Evolutionary conservation across 2,888 invertebrate genomes (phyloP).

Genomic region (Osedax frankpressi): DNA sequence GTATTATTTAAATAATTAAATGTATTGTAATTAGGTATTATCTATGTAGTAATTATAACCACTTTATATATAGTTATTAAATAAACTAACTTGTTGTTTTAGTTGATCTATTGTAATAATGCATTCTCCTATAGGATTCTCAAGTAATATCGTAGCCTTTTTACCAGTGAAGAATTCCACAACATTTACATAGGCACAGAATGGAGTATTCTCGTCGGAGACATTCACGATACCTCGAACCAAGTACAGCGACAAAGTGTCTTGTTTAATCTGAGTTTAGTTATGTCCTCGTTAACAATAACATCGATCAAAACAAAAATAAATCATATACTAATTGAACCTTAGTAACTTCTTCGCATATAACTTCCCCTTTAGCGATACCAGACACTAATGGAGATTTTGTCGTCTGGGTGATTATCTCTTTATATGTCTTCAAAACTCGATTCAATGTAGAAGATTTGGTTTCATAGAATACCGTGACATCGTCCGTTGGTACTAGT

Average conservation of each 20-base stretch:
- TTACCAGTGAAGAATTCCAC: neutral
- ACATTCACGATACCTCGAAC: neutral
- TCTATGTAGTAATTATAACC: neutral
- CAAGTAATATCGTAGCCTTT: neutral
- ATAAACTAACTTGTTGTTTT: neutral
- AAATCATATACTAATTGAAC: too few species aligned
- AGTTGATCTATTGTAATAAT: neutral
- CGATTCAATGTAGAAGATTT: conserved; percentile 44
- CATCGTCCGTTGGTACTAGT: conserved; percentile 77
- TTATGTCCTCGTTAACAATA: neutral
- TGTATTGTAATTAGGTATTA: neutral
- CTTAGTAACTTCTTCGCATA: conserved; percentile 56
- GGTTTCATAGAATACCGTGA: conserved; percentile 61
- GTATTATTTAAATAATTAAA: neutral
- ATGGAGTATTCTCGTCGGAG: neutral
- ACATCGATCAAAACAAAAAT: too few species aligned
- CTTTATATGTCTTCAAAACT: conserved; percentile 59
- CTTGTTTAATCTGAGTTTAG: neutral
- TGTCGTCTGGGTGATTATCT: conserved; percentile 67
- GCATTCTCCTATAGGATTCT: neutral
- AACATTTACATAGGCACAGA: neutral
- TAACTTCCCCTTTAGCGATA: conserved; percentile 49
- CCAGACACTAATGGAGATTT: conserved; percentile 61
- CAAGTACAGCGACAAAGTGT: neutral
- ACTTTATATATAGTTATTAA: neutral